These are phyloP conservation scores for Hypomecis atomaria DNA, from an alignment of 2,888 invertebrate genomes.

Conservation along the genomic window DNA sequence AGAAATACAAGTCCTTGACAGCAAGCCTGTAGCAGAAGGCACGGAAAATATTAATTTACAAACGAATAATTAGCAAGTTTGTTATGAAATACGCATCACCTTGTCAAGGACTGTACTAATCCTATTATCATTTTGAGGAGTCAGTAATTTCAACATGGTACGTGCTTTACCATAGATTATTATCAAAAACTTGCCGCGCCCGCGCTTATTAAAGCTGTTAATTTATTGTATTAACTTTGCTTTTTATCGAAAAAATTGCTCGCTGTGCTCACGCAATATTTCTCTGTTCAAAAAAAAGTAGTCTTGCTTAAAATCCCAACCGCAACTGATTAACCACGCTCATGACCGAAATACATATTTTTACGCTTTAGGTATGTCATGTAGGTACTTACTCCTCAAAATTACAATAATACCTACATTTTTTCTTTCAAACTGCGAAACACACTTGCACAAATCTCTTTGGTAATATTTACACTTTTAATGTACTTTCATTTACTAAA, in stretches of 20 bases:
- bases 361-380: no score
- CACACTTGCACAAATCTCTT: constrained; percentile 65
- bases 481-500: constrained; percentile 43
- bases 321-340: no score
- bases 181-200: no score
- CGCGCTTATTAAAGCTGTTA: no score
- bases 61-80: not conserved
- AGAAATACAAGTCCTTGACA: constrained; percentile 19
- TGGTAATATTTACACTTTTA: constrained; percentile 71
- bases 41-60: not conserved
- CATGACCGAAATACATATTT: no score
- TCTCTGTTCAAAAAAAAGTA: no score
- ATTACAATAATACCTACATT: constrained; percentile 25
- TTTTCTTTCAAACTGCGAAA: constrained; percentile 33
- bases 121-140: constrained; percentile 20
- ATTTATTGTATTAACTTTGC: no score
- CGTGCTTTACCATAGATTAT: not conserved
- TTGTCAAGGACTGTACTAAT: constrained; percentile 19
- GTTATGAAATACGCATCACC: not conserved
- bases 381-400: constrained; percentile 18
- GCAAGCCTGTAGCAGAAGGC: not conserved
- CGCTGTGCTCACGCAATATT: no score
- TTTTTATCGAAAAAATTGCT: no score
- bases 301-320: no score
- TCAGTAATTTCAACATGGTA: not conserved